These are phyloP conservation scores for Astreopora myriophthalma DNA, from an alignment of 64 coral and sea anemone species.

Conservation along the genomic window DNA sequence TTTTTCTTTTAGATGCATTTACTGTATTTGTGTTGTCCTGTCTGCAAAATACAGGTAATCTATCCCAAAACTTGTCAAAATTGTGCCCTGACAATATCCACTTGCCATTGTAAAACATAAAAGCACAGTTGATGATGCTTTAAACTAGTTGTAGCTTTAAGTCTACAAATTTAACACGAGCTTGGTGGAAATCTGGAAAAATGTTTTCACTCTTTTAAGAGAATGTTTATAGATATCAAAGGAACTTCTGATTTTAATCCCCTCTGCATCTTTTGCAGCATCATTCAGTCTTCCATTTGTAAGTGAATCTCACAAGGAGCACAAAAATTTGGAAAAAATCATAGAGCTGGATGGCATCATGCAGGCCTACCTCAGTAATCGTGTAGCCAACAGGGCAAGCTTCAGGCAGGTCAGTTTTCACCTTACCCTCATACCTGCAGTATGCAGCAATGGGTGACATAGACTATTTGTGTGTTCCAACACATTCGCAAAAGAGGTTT, in stretches of 20 bases:
- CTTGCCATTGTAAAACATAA: background rate
- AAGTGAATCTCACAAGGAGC: constrained; percentile 34
- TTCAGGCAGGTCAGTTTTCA: constrained; percentile 48
- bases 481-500: no score
- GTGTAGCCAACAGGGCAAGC: constrained; percentile 68
- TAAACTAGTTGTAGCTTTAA: no score
- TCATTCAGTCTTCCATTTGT: constrained; percentile 73
- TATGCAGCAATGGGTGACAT: no score
- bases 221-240: no score
- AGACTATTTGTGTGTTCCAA: no score
- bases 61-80: no score
- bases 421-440: background rate
- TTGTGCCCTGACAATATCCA: background rate
- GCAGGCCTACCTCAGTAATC: constrained; percentile 74
- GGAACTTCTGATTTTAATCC: no score
- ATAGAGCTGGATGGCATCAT: constrained; percentile 58
- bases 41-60: constrained; percentile 74
- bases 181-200: no score
- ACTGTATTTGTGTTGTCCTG: constrained; percentile 61
- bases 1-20: constrained; percentile 34
- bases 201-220: no score
- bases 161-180: no score
- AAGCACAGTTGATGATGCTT: no score
- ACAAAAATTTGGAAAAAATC: constrained; percentile 22
- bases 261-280: constrained; percentile 17